Evolutionary conservation across 1,140 invertebrate genomes (phyloP), one percentile per base, ranked within the genome.

Genomic region (Lycorma delicatula): DNA sequence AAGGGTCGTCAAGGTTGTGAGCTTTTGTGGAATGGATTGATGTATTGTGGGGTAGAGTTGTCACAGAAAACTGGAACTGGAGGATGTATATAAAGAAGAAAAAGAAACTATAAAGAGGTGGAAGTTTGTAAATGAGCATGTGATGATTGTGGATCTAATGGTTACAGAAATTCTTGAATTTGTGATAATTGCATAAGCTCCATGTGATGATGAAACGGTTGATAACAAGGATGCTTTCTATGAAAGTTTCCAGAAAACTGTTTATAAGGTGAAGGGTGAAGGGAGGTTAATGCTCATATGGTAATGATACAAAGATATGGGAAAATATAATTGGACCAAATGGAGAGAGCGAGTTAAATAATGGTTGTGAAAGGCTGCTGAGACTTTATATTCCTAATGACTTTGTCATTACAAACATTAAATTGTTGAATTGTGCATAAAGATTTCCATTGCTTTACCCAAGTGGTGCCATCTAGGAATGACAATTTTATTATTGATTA

Each of bases 1-100:
- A 57, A 60, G 46, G 57, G 51, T 38, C 54, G 59, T 9, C 44
- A 57, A 27, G 59, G 59, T 12, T 50, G 59, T 36, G 34, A 51
- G 36, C 12, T 22, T 9, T 23, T 60, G 1, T 27, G 57, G 5
- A 34, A 51, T 34, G 54, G 47, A n/a, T 4, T 57, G 16, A 41
- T 60, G 1, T 60, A 56, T 20, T 48, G n/a, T 13, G 54, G 54
- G 2, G 54, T 56, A 2, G 6, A 7, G 2, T 20, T 20, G 9
- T 27, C 6, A 3, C 13, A 25, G 26, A 56, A 38, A 28, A 38
- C 38, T 4, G 26, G 44, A 49, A 38, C 38, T 1, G 54, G 54
- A n/a, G 54, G 50, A 27, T 23, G 36, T 36, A 9, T 9, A 54
- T n/a, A 7, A 38, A 9, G 53, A 54, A 2, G 1, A 54, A 3